A percentile compares a stretch with the other conserved stretches of the same genome.
Conservation (phyloP, 2,113 vertebrate species). For the Psittacus erithacus region DNA sequence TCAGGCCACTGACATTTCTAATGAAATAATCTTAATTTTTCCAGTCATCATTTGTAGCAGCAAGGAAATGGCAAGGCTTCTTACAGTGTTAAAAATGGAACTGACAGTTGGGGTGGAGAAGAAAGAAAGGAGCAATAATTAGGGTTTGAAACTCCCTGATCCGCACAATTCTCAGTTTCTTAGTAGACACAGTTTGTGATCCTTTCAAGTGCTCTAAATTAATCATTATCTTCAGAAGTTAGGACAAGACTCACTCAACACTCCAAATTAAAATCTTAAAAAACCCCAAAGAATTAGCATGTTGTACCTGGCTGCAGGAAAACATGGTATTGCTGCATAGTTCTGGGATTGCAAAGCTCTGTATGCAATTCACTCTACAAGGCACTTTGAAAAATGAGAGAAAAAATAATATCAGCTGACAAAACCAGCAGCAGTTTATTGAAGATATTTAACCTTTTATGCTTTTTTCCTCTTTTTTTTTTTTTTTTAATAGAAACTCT, state of each 20-base stretch:
- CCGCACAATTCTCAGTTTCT: background rate
- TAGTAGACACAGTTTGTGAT: background rate
- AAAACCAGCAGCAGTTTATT: background rate
- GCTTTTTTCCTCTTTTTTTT: background rate
- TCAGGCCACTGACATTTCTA: background rate
- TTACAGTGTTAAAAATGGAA: background rate
- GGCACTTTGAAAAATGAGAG: background rate
- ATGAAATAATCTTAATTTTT: conserved; percentile 18
- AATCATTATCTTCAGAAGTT: background rate
- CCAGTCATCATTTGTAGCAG: background rate
- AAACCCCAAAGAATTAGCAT: background rate
- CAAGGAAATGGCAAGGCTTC: background rate
- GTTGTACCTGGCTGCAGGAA: background rate
- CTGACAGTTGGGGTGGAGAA: background rate
- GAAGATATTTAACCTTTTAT: background rate
- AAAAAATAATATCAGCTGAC: background rate
- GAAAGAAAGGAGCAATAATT: background rate
- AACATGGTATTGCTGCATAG: background rate
- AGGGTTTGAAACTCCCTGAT: background rate
- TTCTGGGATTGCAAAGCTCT: background rate
- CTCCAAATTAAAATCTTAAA: background rate
- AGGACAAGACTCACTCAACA: background rate
- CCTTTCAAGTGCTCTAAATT: background rate
- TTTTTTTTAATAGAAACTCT: background rate
- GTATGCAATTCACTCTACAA: background rate